Base-by-base conservation (phyloP, 2,888 invertebrate genomes). In the Thymelicus sylvestris region DNA sequence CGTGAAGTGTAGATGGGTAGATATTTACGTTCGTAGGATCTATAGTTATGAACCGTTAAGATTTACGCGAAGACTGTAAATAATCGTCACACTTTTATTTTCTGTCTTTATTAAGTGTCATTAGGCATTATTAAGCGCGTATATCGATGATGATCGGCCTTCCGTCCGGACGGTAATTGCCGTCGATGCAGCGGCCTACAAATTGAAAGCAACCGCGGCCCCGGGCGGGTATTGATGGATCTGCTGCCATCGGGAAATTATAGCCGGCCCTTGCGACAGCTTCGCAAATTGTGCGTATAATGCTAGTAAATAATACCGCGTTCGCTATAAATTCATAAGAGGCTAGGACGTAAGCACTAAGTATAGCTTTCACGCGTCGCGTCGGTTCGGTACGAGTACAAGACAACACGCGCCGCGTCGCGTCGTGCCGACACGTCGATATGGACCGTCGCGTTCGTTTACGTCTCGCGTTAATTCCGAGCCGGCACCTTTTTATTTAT, bases 241-340 rank as follows among this genome's bases (percentile, higher is more conserved):
- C 87, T 90, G 86, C 92, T 89, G 92, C 93, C 93, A 92, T 92
- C 87, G 87, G 83, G 83, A 92, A 93, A 93, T 93, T 93, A 92
- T 91, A 92, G 90, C 86, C 80, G 85, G 87, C 87, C 86, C 89
- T 91, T 91, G 92, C 92, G 93, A 93, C 93, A 93, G 92, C 92
- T 91, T 88, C 91, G 93, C 92, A 91, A 93, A 93, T 92, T 92
- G 92, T 93, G 91, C 92, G 89, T 90, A 92, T 92, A 93, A 93
- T 92, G 88, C 93, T 91, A 91, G 92, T 91, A 90, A 92, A 93
- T 92, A 92, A 91, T 91, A 91, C 83, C 77, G 82, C 83, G 79
- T 83, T 84, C 86, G 86, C 87, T 89, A 90, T 90, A 89, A 90
- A 92, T 90, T 91, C 88, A 86, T 87, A 86, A 83, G 81, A 81